Evolutionary conservation across 2,113 vertebrate species (phyloP).

Genomic region (Amazona vittata): DNA sequence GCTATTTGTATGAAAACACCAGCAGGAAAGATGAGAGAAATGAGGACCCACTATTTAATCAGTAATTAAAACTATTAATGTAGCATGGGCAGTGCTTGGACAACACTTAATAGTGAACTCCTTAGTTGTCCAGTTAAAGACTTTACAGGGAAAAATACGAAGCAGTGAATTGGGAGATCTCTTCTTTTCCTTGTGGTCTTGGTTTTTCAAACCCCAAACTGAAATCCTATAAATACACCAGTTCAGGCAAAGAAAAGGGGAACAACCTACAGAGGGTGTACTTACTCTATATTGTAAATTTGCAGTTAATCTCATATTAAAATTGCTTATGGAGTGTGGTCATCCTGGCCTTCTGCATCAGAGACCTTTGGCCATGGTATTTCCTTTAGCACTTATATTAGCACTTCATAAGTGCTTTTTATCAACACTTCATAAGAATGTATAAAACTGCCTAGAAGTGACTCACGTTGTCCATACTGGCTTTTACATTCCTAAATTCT

Average conservation of each 20-base stretch:
- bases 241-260: not conserved
- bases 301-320: not conserved
- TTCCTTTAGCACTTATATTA: not conserved
- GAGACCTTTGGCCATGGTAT: not conserved
- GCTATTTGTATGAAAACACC: constrained; percentile 36
- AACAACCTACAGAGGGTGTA: not conserved
- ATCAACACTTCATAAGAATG: not conserved
- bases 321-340: not conserved
- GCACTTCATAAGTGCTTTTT: not conserved
- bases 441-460: constrained; percentile 16
- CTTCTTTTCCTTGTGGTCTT: not conserved
- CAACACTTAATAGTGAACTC: not conserved
- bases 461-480: not conserved
- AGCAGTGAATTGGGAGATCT: not conserved
- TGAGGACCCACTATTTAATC: not conserved
- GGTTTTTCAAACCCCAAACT: not conserved
- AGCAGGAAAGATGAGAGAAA: constrained; percentile 34
- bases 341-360: not conserved
- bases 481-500: constrained; percentile 41
- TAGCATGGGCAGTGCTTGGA: constrained; percentile 22
- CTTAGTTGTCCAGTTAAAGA: not conserved
- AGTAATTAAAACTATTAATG: not conserved
- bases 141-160: not conserved
- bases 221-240: not conserved
- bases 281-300: not conserved